Percentiles rank a stretch among this genome's conserved stretches.
Evolutionary conservation across 2,113 vertebrate genomes (phyloP).

Genomic region (Bucco capensis): DNA sequence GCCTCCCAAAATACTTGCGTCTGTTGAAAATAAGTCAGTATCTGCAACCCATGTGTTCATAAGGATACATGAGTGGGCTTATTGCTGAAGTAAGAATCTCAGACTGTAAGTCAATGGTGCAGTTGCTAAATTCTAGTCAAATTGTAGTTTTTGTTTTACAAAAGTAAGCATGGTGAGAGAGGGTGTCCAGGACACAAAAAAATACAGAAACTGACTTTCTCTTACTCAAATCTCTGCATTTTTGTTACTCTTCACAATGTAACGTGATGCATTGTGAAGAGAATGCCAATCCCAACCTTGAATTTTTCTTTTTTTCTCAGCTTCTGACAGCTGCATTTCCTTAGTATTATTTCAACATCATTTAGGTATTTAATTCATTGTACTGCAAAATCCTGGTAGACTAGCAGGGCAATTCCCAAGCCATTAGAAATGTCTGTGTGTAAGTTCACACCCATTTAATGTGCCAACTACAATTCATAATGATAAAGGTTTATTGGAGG

Average conservation of each 20-base stretch:
- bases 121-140: slow-evolving; percentile 28
- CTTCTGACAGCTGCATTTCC: slow-evolving; percentile 4
- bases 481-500: background rate
- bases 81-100: background rate
- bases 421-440: background rate
- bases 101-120: background rate
- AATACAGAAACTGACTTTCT: background rate
- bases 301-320: background rate
- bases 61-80: background rate
- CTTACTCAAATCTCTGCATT: background rate
- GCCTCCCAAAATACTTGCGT: background rate
- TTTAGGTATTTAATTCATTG: slow-evolving; percentile 43
- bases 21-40: background rate
- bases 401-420: background rate
- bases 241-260: background rate
- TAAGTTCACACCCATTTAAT: background rate
- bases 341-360: slow-evolving; percentile 16
- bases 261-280: background rate
- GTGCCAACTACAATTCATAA: background rate
- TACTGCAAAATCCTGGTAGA: background rate
- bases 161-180: background rate
- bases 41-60: background rate
- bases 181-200: background rate
- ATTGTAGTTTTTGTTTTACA: slow-evolving; percentile 35
- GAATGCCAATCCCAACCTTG: background rate